Percentiles rank a stretch among this genome's conserved stretches.
Evolutionary conservation across 2,113 vertebrate genomes (phyloP).

Genomic region (Morone saxatilis): DNA sequence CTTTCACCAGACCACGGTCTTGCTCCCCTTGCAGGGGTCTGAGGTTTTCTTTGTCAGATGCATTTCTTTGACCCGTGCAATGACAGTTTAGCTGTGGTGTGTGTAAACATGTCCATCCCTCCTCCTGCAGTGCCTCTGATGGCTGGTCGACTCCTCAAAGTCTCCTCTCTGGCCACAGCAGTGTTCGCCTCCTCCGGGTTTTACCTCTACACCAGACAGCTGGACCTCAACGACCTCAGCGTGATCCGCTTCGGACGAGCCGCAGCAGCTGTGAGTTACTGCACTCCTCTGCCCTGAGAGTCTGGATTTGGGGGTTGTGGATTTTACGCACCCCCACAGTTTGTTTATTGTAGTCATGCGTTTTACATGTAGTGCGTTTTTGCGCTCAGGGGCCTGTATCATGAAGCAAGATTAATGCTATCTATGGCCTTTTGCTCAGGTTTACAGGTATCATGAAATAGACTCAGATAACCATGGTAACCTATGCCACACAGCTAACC

Average conservation of each 20-base stretch:
- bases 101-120: not conserved
- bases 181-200: slow-evolving; percentile 88
- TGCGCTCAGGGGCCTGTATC: not conserved
- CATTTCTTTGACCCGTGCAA: not conserved
- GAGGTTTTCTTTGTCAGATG: too few relatives aligned
- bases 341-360: not conserved
- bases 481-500: not conserved
- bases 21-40: too few relatives aligned
- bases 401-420: not conserved
- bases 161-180: slow-evolving; percentile 86
- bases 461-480: too few relatives aligned
- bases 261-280: slow-evolving; percentile 88
- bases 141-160: slow-evolving; percentile 87
- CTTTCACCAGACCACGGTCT: too few relatives aligned
- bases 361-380: not conserved
- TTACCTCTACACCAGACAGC: slow-evolving; percentile 86
- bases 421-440: not conserved
- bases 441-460: not conserved
- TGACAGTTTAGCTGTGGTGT: not conserved
- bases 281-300: not conserved
- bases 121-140: slow-evolving; percentile 83
- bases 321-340: not conserved
- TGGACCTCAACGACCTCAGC: slow-evolving; percentile 93
- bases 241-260: slow-evolving; percentile 92
- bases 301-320: not conserved